phyloP scores from a whole-genome alignment of 2,113 vertebrate genomes.

The Cheilinus undulatus region DNA sequence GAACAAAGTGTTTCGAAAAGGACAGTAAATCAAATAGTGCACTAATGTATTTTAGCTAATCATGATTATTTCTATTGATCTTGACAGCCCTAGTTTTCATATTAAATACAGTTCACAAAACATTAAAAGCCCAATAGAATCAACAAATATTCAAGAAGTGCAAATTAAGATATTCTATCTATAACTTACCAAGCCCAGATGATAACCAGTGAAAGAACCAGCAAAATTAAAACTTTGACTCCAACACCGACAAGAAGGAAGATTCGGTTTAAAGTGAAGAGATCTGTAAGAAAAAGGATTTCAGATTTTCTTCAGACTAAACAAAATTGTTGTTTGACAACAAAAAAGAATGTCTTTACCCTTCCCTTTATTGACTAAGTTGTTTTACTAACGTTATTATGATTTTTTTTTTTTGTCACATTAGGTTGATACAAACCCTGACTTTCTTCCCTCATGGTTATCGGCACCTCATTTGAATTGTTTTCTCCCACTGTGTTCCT shows the following conservation, averaged over 20 bases:
- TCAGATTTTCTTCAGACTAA: neutral
- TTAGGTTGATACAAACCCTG: conserved; percentile 22
- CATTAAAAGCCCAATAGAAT: no score
- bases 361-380: no score
- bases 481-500: conserved; percentile 47
- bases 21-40: no score
- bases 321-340: no score
- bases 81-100: no score
- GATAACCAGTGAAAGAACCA: conserved; percentile 34
- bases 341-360: no score
- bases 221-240: conserved; percentile 15
- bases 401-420: neutral
- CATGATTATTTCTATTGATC: no score
- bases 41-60: no score
- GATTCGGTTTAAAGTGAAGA: neutral
- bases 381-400: no score
- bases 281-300: neutral
- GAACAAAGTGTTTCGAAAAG: no score
- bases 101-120: neutral
- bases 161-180: neutral
- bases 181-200: conserved; percentile 50
- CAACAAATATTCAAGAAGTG: no score
- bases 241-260: conserved; percentile 24
- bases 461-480: conserved; percentile 55
- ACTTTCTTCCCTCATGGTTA: neutral